Conservation (phyloP, 2,888 invertebrate species). For the Andrena bicolor region DNA sequence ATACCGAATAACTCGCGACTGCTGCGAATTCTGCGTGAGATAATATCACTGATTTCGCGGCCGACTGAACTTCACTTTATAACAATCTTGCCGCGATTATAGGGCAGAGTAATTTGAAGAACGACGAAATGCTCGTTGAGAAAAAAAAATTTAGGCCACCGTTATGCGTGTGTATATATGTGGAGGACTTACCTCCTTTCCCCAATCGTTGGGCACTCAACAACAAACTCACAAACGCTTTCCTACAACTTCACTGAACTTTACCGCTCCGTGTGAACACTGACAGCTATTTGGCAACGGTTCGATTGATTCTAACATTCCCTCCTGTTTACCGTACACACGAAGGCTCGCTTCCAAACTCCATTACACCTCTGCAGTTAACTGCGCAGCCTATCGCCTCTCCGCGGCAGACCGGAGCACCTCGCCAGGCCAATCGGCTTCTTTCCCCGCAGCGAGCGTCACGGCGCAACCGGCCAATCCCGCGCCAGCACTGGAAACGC, state of each 20-base stretch:
- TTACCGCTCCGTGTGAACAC: neutral
- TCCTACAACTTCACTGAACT: constrained; percentile 6
- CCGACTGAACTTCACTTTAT: neutral
- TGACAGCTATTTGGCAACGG: constrained; percentile 20
- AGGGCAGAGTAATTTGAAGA: neutral
- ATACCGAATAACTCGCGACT: constrained; percentile 2
- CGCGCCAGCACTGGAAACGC: neutral
- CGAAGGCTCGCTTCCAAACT: constrained; percentile 41
- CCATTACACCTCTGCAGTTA: constrained; percentile 40
- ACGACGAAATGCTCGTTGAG: constrained; percentile 4
- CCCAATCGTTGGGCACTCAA: neutral
- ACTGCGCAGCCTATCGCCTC: constrained; percentile 26
- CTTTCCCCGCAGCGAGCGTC: too few species aligned
- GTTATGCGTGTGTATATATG: constrained; percentile 40
- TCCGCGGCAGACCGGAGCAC: neutral
- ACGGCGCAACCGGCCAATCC: constrained; percentile 20
- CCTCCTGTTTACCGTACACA: constrained; percentile 39
- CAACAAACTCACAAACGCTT: neutral
- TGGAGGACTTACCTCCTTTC: constrained; percentile 21
- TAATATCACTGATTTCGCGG: neutral
- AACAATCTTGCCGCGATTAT: neutral
- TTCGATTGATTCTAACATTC: constrained; percentile 42
- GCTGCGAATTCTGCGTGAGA: neutral
- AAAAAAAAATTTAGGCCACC: constrained; percentile 61
- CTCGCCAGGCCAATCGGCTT: constrained; percentile 31